phyloP scores from a whole-genome alignment of 2,888 invertebrate species.

The Drosophila siamana region DNA sequence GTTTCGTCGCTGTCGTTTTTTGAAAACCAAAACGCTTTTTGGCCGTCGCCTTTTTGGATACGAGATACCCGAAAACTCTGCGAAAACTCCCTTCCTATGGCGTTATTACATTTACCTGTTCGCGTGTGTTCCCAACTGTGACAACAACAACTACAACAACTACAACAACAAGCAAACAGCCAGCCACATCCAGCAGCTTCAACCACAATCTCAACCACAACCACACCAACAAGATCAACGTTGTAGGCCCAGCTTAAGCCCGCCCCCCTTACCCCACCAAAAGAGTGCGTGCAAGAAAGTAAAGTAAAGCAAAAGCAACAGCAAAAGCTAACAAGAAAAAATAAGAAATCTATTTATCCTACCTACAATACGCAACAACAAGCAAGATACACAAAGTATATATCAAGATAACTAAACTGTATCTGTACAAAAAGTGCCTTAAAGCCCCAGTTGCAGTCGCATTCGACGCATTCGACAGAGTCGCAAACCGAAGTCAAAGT shows the following conservation, averaged over 20 bases:
- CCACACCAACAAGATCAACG: neutral
- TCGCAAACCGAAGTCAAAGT: neutral
- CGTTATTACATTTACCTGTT: slow-evolving; percentile 63
- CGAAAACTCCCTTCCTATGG: slow-evolving; percentile 44
- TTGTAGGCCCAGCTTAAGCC: slow-evolving; percentile 22
- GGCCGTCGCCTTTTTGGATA: slow-evolving; percentile 37
- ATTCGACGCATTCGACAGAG: neutral
- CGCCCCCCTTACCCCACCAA: slow-evolving; percentile 13
- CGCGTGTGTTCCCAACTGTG: slow-evolving; percentile 54
- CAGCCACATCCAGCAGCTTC: slow-evolving; percentile 5
- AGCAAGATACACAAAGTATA: slow-evolving; percentile 36
- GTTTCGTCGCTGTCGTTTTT: slow-evolving; percentile 11
- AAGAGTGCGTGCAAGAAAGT: slow-evolving; percentile 41
- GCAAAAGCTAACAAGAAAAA: slow-evolving; percentile 14
- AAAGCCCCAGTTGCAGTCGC: slow-evolving; percentile 24
- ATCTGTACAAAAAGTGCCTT: slow-evolving; percentile 65
- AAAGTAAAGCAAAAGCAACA: slow-evolving; percentile 13
- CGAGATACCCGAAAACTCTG: slow-evolving; percentile 20
- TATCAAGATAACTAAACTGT: slow-evolving; percentile 52
- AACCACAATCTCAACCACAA: slow-evolving; percentile 19
- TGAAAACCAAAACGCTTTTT: slow-evolving; percentile 8
- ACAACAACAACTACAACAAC: slow-evolving; percentile 43
- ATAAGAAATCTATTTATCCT: slow-evolving; percentile 14
- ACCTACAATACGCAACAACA: neutral
- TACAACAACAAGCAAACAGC: slow-evolving; percentile 5